A percentile compares a stretch with the other conserved stretches of the same genome.
Evolutionary conservation across 2,888 invertebrate species (phyloP).

Genomic region (Neelides folsomi): DNA sequence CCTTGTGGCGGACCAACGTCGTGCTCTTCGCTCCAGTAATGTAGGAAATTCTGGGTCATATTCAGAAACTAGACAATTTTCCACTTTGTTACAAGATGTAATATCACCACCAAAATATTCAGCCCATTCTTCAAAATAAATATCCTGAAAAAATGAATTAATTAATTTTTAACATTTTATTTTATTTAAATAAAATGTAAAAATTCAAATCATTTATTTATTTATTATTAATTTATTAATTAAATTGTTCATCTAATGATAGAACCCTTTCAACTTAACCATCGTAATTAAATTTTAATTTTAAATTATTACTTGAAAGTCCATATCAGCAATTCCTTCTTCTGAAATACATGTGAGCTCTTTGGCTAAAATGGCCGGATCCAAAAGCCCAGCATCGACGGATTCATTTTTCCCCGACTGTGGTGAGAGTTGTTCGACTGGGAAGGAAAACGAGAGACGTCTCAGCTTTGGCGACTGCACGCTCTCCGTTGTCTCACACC

Average conservation of each 20-base stretch:
- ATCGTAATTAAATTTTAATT: too few relatives aligned
- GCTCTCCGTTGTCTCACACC: conserved; percentile 37
- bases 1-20: conserved; percentile 58
- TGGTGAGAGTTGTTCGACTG: conserved; percentile 24
- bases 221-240: too few relatives aligned
- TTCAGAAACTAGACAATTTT: conserved; percentile 28
- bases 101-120: conserved; percentile 44
- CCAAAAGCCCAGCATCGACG: conserved; percentile 16
- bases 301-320: conserved; percentile 60
- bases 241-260: too few relatives aligned
- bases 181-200: neutral
- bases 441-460: conserved; percentile 36
- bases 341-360: conserved; percentile 74
- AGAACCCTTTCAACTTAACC: too few relatives aligned
- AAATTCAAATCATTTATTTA: too few relatives aligned
- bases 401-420: conserved; percentile 23
- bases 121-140: conserved; percentile 33
- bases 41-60: conserved; percentile 55
- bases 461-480: conserved; percentile 44
- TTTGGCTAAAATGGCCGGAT: conserved; percentile 25
- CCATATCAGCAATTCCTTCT: conserved; percentile 70
- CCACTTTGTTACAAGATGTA: conserved; percentile 66
- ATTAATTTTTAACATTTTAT: neutral
- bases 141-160: conserved; percentile 25
- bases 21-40: conserved; percentile 54